Percentiles rank a stretch among this genome's conserved stretches.
phyloP scores from a whole-genome alignment of 2,888 invertebrate genomes.

The Galeruca laticollis region DNA sequence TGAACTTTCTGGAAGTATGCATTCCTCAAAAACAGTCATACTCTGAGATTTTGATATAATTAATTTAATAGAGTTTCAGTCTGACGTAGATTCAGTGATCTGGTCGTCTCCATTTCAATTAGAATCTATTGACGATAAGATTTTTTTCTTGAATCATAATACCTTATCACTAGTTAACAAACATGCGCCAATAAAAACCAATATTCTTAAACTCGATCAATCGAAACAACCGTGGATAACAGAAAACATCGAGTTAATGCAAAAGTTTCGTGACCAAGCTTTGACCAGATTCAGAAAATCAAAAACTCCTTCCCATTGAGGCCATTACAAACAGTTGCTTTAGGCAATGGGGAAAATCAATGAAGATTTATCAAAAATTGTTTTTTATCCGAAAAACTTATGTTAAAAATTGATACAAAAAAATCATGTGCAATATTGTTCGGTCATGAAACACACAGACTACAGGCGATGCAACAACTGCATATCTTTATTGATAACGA shows the following conservation, averaged over 20 bases:
- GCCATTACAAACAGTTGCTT: not conserved
- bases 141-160: not conserved
- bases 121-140: no score
- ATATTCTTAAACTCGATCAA: not conserved
- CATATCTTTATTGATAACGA: no score
- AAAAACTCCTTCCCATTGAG: not conserved
- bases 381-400: no score
- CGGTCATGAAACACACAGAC: no score
- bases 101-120: no score
- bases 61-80: not conserved
- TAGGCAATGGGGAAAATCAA: no score
- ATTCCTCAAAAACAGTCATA: no score
- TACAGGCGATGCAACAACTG: no score
- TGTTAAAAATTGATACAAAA: no score
- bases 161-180: constrained; percentile 4
- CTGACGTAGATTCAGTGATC: not conserved
- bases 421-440: no score
- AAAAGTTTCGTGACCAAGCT: constrained; percentile 4
- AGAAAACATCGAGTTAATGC: constrained; percentile 8
- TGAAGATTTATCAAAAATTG: no score
- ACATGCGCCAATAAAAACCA: constrained; percentile 21
- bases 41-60: no score
- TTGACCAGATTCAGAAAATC: constrained; percentile 7
- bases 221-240: constrained; percentile 18
- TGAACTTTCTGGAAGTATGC: not conserved